phyloP scores from a whole-genome alignment of 2,113 vertebrate species.

The Thomomys bottae region DNA sequence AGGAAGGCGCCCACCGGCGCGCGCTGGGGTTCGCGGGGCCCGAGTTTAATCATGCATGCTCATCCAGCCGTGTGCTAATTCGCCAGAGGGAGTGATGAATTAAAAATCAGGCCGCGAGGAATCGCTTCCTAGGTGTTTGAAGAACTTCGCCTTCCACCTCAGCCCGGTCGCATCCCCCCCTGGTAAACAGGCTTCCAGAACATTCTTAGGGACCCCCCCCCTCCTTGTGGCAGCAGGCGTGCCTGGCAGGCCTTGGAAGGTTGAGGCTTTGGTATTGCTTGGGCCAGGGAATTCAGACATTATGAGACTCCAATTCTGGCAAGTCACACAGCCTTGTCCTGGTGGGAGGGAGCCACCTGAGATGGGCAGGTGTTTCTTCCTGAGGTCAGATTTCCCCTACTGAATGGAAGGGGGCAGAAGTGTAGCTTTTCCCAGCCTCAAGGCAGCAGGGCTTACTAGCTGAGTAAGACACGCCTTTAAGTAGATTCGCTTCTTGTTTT shows the following conservation, averaged over 20 bases:
- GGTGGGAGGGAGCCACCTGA: slow-evolving; percentile 59
- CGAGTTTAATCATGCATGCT: neutral
- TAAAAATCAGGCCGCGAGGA: neutral
- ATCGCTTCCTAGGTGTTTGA: neutral
- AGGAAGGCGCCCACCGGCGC: too few relatives aligned
- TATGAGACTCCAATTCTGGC: neutral
- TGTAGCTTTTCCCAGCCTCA: neutral
- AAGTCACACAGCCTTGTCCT: slow-evolving; percentile 52
- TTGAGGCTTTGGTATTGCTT: neutral
- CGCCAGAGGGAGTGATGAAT: slow-evolving; percentile 11
- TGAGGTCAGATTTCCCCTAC: slow-evolving; percentile 56
- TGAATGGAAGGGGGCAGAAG: neutral
- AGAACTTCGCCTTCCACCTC: too few relatives aligned
- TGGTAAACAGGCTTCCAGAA: slow-evolving; percentile 28
- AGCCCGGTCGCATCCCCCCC: too few relatives aligned
- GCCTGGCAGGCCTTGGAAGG: neutral
- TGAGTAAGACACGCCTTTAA: neutral
- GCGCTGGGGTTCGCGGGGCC: neutral
- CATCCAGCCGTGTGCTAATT: neutral
- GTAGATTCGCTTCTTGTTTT: too few relatives aligned
- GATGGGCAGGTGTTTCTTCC: slow-evolving; percentile 69
- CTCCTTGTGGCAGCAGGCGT: neutral
- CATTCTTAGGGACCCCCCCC: neutral
- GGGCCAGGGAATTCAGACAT: neutral
- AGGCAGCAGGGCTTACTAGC: neutral